phyloP scores from a whole-genome alignment of 2,888 invertebrate genomes.

The Antitype chi region DNA sequence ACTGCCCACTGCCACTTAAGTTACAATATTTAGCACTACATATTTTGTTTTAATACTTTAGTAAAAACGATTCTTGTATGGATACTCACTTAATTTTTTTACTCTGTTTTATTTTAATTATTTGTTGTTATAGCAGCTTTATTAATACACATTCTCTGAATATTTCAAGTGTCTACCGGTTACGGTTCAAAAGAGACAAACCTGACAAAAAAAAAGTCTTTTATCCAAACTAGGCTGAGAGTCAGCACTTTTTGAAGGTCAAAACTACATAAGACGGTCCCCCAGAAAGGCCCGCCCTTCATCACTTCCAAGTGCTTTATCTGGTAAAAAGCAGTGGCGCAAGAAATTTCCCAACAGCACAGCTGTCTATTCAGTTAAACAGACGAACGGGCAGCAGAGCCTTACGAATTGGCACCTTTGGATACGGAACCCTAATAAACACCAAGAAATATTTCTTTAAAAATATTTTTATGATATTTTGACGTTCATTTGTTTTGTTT shows the following conservation, averaged over 20 bases:
- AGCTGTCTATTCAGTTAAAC: too few relatives aligned
- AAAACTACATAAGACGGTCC: too few relatives aligned
- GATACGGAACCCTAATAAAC: conserved; percentile 7
- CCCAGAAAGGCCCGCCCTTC: too few relatives aligned
- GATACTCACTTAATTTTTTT: too few relatives aligned
- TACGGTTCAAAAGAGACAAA: background rate
- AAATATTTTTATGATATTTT: conserved; percentile 40
- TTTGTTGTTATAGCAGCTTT: background rate
- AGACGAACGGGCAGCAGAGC: too few relatives aligned
- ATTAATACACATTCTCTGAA: background rate
- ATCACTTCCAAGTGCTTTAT: too few relatives aligned
- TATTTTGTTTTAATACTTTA: background rate
- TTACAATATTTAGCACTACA: background rate
- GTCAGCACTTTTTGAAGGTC: too few relatives aligned
- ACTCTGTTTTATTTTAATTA: background rate
- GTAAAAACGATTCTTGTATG: background rate
- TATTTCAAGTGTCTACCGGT: background rate
- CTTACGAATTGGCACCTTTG: background rate
- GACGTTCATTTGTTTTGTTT: conserved; percentile 29
- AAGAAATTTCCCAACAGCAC: too few relatives aligned
- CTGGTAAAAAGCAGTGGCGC: too few relatives aligned
- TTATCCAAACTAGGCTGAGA: too few relatives aligned
- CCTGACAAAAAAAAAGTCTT: background rate
- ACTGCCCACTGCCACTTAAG: too few relatives aligned
- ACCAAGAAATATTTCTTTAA: conserved; percentile 13